Evolutionary conservation across 2,113 vertebrate genomes (phyloP), one percentile per base, ranked within the genome.

Genomic region (Malurus cyaneus): DNA sequence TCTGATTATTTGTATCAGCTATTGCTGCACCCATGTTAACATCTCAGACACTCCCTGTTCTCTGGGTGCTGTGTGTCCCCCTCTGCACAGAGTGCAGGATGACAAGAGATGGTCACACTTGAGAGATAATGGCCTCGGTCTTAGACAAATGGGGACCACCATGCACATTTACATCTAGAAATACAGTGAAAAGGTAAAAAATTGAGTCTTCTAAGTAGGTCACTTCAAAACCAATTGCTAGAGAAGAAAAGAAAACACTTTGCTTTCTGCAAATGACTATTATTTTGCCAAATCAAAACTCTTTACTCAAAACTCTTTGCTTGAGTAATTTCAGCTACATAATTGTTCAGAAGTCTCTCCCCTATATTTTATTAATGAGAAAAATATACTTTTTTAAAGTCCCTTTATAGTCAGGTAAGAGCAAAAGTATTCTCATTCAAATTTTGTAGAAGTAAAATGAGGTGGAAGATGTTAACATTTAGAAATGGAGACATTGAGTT

Each of bases 271-370:
- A 84, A 91, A 80, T 64, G 11, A 4, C 29, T 83, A 44, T 32
- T 80, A 91, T 84, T 87, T 92, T 84, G 26, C 67, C 32, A 81
- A 73, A 92, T 74, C 39, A 82, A 76, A 74, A 47, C 18, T 72
- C 11, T 57, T 85, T 76, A 50, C 12, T 77, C n/a, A 65, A 65
- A 70, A 61, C 13, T 47, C 23, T 39, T 86, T 86, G 24, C 10
- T 78, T 18, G 47, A 74, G 39, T 59, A 74, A 52, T 90, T 94
- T 84, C 39, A 69, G 23, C 16, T 44, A 61, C 66, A 12, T 16
- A 59, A 14, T 74, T 50, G 14, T 70, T 89, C 69, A 74, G 32
- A 89, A 62, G 4, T 62, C 11, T 80, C 10, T 50, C 16, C 10
- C 6, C 8, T 71, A 4, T 80, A 73, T 83, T 92, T 86, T 78